A percentile compares a stretch with the other conserved stretches of the same genome.
These are phyloP conservation scores for Drosophila sp. DNA, from an alignment of 1,140 invertebrate genomes.

Conservation along the genomic window DNA sequence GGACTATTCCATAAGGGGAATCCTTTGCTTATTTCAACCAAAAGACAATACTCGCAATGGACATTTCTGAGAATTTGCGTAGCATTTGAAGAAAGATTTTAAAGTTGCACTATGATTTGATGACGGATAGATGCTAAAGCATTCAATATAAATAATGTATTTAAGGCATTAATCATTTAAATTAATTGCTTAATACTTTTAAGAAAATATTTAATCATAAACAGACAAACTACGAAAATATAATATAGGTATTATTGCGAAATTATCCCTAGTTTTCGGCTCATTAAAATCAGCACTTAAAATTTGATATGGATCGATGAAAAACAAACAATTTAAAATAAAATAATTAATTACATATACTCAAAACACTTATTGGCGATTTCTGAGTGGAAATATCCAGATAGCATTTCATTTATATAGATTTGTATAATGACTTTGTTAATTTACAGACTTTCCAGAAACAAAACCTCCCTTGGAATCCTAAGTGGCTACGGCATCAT, in stretches of 20 bases:
- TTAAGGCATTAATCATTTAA: too few species aligned
- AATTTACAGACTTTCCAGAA: background rate
- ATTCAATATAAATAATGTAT: too few species aligned
- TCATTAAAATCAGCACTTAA: too few species aligned
- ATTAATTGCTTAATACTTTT: too few species aligned
- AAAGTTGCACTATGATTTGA: slow-evolving; percentile 3
- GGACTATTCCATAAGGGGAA: slow-evolving; percentile 17
- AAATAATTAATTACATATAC: background rate
- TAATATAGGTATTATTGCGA: too few species aligned
- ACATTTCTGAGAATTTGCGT: slow-evolving; percentile 16
- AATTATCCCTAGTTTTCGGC: too few species aligned
- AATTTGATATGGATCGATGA: too few species aligned
- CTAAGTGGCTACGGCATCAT: slow-evolving; percentile 7
- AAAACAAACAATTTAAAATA: too few species aligned
- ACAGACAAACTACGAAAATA: too few species aligned
- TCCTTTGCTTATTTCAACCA: slow-evolving; percentile 11
- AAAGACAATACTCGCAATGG: slow-evolving; percentile 5
- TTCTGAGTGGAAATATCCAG: background rate
- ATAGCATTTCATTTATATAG: background rate
- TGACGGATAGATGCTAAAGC: background rate
- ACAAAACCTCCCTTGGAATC: background rate
- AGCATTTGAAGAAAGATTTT: slow-evolving; percentile 11
- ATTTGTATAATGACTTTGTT: slow-evolving; percentile 1
- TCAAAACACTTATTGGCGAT: background rate
- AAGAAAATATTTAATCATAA: too few species aligned